phyloP scores from a whole-genome alignment of 1,140 invertebrate genomes.

The Bilobella aurantiaca region DNA sequence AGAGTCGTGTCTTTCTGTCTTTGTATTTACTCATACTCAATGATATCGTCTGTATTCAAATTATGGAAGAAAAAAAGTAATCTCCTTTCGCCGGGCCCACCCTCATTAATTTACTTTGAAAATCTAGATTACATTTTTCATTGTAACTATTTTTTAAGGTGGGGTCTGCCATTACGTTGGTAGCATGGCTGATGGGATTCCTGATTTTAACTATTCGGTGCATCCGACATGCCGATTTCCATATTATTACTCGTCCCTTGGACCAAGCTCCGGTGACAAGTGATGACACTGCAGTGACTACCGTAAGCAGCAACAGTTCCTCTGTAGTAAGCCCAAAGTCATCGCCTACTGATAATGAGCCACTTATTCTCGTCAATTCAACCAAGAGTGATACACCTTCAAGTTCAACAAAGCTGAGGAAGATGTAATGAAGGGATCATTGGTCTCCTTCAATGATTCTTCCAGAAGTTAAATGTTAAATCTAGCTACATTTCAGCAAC shows the following conservation, averaged over 20 bases:
- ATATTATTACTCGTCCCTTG: constrained; percentile 9
- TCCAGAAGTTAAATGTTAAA: too few relatives aligned
- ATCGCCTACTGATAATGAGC: background rate
- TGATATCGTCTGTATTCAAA: too few relatives aligned
- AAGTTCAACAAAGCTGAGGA: background rate
- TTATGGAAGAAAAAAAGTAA: too few relatives aligned
- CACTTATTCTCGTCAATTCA: background rate
- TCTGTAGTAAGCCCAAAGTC: background rate
- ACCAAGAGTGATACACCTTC: constrained; percentile 1
- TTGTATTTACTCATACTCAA: too few relatives aligned
- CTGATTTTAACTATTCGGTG: constrained; percentile 27
- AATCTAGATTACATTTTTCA: background rate
- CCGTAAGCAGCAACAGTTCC: background rate
- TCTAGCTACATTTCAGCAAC: too few relatives aligned
- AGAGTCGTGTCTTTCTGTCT: too few relatives aligned
- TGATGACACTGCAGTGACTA: background rate
- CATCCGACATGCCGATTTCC: constrained; percentile 31
- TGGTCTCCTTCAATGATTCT: background rate
- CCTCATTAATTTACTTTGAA: background rate
- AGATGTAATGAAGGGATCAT: background rate
- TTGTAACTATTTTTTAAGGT: constrained; percentile 20
- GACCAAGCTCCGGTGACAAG: background rate
- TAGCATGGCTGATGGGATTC: constrained; percentile 29
- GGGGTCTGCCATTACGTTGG: constrained; percentile 21
- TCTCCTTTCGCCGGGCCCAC: too few relatives aligned